Base-by-base conservation (phyloP, 2,888 invertebrate species). In the Aspidapion aeneum region DNA sequence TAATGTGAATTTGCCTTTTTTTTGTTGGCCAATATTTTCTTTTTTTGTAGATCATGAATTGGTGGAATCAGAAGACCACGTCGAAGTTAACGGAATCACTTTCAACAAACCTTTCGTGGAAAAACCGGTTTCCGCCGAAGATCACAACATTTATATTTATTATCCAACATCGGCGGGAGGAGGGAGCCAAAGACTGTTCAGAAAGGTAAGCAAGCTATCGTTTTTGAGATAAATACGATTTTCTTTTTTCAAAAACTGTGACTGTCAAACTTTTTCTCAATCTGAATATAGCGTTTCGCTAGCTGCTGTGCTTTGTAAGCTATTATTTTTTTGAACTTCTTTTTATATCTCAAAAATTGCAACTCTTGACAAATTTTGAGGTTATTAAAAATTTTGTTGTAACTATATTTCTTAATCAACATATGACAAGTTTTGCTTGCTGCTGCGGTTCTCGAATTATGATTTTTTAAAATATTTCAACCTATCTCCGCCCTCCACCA, bases 41-140 rank as follows among this genome's bases (percentile, higher is more conserved):
- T 35, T 35, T 58, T 22, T 78, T 79, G 66, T 77, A 94, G 96
- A 94, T 81, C 93, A 94, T 78, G 92, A 94, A 78, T 81, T 96
- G 61, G 91, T 96, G 57, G 97, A 98, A 80, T 93, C 93, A 0
- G 98, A 98, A 78, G 98, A 98, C 80, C 95, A 96, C 74, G 96
- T 98, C 1, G 98, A 98, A 82, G 95, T 98, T 56, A 96, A 97
- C 78, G 96, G 96, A 3, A 89, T 93, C 21, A 90, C 90, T 19
- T 98, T 98, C 77, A 96, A 96, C 77, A 98, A 98, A 77, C 99
- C 99, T 0, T 99, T 99, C 82, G 99, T 99, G 18, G 99, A 99
- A 82, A 99, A 99, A 78, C 99, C 99, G 0, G 94, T 99, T 5
- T 96, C 96, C 19, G 99, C 99, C 0, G 99, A 99, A 81, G 98